Evolutionary conservation across 2,888 invertebrate genomes (phyloP).

Genomic region (Callyntrura sp.): DNA sequence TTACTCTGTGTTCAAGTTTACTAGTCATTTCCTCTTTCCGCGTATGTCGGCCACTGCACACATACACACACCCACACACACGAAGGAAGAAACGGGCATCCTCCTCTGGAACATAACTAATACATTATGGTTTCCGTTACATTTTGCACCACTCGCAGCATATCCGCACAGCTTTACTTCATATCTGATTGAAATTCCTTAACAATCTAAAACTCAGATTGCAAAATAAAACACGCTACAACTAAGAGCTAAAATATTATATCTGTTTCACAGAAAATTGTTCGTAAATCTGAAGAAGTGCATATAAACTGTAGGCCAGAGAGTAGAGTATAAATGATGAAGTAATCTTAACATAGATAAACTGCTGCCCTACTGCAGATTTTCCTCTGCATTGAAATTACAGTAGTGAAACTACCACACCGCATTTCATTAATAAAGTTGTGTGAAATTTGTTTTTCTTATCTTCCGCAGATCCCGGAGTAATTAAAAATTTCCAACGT

Average conservation of each 20-base stretch:
- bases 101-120: neutral
- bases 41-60: neutral
- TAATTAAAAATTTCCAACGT: neutral
- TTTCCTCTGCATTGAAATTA: neutral
- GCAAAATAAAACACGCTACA: neutral
- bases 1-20: slow-evolving; percentile 14
- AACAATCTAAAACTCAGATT: neutral
- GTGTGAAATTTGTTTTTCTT: neutral
- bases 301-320: no score
- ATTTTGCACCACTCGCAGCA: slow-evolving; percentile 24
- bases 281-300: no score
- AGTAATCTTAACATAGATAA: no score
- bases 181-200: neutral
- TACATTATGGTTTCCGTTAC: slow-evolving; percentile 25
- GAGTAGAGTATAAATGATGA: no score
- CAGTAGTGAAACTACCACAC: neutral
- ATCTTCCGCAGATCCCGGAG: slow-evolving; percentile 14
- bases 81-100: neutral
- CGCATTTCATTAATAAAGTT: neutral
- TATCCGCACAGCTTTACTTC: slow-evolving; percentile 1
- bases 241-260: no score
- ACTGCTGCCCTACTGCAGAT: neutral
- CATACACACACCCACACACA: neutral
- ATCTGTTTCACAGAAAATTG: no score
- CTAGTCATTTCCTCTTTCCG: slow-evolving; percentile 23